Evolutionary conservation across 2,888 invertebrate genomes (phyloP).

Genomic region (Axea sp.): DNA sequence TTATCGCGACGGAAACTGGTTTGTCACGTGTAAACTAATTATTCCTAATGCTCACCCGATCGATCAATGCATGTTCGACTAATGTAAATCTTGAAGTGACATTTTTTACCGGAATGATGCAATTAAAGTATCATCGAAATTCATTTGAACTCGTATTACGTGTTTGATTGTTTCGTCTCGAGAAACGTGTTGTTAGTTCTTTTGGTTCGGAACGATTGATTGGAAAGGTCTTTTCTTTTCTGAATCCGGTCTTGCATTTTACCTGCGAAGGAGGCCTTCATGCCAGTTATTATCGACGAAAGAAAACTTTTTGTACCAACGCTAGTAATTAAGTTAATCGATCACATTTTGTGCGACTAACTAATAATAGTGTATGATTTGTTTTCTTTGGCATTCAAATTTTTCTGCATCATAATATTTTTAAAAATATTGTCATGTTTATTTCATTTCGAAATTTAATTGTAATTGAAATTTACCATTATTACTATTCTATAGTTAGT

Average conservation of each 20-base stretch:
- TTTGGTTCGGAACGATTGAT: neutral
- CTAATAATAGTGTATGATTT: slow-evolving; percentile 33
- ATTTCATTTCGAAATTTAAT: too few relatives aligned
- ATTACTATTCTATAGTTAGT: too few relatives aligned
- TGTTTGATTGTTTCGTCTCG: neutral
- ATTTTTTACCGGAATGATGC: slow-evolving; percentile 38
- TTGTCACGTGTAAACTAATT: slow-evolving; percentile 21
- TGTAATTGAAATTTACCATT: too few relatives aligned
- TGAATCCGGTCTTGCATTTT: neutral
- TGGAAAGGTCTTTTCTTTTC: neutral
- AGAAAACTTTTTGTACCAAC: slow-evolving; percentile 24
- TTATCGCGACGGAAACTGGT: slow-evolving; percentile 29
- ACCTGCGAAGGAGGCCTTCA: neutral
- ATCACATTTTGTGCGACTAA: slow-evolving; percentile 13
- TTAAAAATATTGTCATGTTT: too few relatives aligned
- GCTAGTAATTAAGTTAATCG: slow-evolving; percentile 45
- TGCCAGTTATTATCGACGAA: slow-evolving; percentile 8
- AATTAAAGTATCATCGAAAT: slow-evolving; percentile 42
- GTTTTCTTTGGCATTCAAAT: too few relatives aligned
- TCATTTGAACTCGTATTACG: neutral
- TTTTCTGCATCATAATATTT: too few relatives aligned
- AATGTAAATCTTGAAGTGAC: slow-evolving; percentile 11
- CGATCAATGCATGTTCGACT: slow-evolving; percentile 27
- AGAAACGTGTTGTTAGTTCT: slow-evolving; percentile 3
- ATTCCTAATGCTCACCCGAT: slow-evolving; percentile 33